Percentiles rank a stretch among this genome's conserved stretches.
Conservation (phyloP, 2,797 vertebrate species). For the Crocidura indochinensis region DNA sequence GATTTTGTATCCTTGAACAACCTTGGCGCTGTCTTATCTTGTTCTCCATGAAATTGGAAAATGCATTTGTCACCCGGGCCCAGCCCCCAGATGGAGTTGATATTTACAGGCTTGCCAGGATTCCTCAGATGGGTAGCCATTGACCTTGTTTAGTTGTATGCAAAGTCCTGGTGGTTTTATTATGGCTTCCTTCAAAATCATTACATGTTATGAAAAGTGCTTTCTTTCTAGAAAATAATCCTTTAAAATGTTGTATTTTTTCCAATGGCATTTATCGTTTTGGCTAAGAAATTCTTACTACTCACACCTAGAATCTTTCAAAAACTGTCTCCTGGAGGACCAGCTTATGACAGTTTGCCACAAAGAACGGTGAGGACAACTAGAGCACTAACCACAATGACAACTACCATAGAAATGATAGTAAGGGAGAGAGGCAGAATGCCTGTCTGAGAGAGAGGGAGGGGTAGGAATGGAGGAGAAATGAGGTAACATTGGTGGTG, state of each 20-base stretch:
- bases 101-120: slow-evolving; percentile 49
- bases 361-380: too few relatives aligned
- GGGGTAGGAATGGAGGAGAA: too few relatives aligned
- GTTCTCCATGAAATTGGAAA: slow-evolving; percentile 67
- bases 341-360: too few relatives aligned
- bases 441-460: too few relatives aligned
- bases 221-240: slow-evolving; percentile 6
- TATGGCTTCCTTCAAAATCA: slow-evolving; percentile 50
- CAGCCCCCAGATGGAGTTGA: slow-evolving; percentile 37
- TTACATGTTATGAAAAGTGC: slow-evolving; percentile 11
- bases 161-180: slow-evolving; percentile 47
- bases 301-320: slow-evolving; percentile 1
- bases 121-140: neutral
- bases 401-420: too few relatives aligned
- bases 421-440: too few relatives aligned
- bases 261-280: neutral
- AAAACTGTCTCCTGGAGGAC: too few relatives aligned
- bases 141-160: slow-evolving; percentile 30
- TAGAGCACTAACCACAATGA: too few relatives aligned
- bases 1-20: slow-evolving; percentile 58
- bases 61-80: slow-evolving; percentile 35
- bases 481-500: too few relatives aligned
- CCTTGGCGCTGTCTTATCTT: slow-evolving; percentile 54
- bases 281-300: neutral
- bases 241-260: slow-evolving; percentile 20